These are phyloP conservation scores for Busseola fusca DNA, from an alignment of 2,888 invertebrate species.

Conservation along the genomic window DNA sequence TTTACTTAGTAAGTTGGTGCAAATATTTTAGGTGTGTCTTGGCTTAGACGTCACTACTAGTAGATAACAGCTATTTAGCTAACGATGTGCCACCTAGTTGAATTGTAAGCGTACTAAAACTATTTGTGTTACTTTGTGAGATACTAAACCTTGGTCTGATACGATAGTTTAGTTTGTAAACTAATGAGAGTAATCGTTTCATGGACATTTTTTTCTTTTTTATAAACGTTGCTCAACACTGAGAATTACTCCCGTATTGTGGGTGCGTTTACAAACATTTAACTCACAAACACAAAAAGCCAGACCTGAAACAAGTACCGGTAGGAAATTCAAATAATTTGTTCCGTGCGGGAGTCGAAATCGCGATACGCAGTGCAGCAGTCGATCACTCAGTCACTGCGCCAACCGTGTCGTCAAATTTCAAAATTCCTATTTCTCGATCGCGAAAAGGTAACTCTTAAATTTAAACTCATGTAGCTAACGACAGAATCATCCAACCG, in stretches of 20 bases:
- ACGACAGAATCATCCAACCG: slow-evolving; percentile 3
- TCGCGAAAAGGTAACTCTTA: slow-evolving; percentile 1
- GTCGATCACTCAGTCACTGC: no score
- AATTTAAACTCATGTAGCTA: slow-evolving; percentile 14
- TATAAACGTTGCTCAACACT: no score
- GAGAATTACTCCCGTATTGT: no score
- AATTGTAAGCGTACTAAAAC: slow-evolving; percentile 32
- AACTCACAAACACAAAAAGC: no score
- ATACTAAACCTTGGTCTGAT: slow-evolving; percentile 1
- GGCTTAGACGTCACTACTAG: slow-evolving; percentile 29
- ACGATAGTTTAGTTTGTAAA: slow-evolving; percentile 8
- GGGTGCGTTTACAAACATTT: no score
- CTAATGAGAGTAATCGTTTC: slow-evolving; percentile 10
- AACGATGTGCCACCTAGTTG: slow-evolving; percentile 21
- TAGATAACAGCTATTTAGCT: slow-evolving; percentile 39
- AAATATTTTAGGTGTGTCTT: slow-evolving; percentile 68
- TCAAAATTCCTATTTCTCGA: slow-evolving; percentile 4
- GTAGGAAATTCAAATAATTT: no score
- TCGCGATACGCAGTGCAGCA: no score
- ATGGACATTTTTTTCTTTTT: background rate
- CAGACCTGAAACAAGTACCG: no score
- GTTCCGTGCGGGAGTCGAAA: no score
- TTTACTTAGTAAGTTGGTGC: slow-evolving; percentile 57
- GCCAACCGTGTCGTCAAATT: no score
- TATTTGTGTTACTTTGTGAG: slow-evolving; percentile 16